A percentile compares a stretch with the other conserved stretches of the same genome.
These are phyloP conservation scores for rabbit (Oryctolagus cuniculus) DNA, from an alignment of 2,113 vertebrate species.

Conservation along the genomic window DNA sequence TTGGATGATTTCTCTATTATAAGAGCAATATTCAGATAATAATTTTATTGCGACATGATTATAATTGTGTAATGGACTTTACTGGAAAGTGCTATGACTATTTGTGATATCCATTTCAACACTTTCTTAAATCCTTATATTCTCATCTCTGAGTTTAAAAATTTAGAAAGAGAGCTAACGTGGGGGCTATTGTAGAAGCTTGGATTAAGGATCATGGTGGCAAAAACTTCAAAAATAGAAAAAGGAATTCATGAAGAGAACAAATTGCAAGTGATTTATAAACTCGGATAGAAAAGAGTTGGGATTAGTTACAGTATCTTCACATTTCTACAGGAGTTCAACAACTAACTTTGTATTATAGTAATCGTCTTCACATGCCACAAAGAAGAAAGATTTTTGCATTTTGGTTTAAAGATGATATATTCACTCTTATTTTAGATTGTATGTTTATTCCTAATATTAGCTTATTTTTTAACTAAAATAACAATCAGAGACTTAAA, in stretches of 20 bases:
- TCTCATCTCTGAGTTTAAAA: background rate
- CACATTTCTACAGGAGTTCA: conserved; percentile 6
- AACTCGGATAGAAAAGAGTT: background rate
- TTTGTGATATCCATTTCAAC: background rate
- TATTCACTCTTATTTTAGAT: conserved; percentile 36
- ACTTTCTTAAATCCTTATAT: conserved; percentile 22
- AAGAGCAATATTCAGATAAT: background rate
- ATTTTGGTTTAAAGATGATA: background rate
- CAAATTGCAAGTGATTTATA: background rate
- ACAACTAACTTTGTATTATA: background rate
- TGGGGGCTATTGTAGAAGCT: conserved; percentile 2
- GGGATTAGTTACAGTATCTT: background rate
- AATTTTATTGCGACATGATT: conserved; percentile 1
- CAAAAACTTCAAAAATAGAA: background rate
- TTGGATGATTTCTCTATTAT: background rate
- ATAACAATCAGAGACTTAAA: conserved; percentile 44
- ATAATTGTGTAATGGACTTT: background rate
- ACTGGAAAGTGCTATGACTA: background rate
- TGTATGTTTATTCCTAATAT: background rate
- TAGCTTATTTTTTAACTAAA: conserved; percentile 18
- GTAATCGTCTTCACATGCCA: conserved; percentile 21
- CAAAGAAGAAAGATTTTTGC: background rate
- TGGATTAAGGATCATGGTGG: background rate
- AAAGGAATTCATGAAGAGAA: conserved; percentile 13
- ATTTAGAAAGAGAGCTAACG: conserved; percentile 11